Conservation (phyloP, 2,888 invertebrate genomes). For the Esperia sulphurella region DNA sequence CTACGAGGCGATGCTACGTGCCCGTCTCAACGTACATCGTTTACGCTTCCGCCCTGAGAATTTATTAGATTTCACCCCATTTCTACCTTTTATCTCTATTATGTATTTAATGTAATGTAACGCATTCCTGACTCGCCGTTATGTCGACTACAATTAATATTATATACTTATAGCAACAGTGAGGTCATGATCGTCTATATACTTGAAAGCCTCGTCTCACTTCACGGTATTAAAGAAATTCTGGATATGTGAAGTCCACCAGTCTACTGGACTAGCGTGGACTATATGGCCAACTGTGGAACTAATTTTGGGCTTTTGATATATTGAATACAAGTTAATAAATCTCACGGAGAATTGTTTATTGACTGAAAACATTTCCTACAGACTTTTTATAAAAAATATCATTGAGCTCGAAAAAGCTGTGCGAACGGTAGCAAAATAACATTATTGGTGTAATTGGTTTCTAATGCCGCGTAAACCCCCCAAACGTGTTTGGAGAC, state of each 20-base stretch:
- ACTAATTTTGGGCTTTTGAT: too few species aligned
- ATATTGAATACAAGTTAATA: too few species aligned
- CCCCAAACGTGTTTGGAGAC: conserved; percentile 76
- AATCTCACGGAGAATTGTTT: background rate
- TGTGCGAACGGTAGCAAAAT: conserved; percentile 7
- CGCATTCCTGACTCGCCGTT: conserved; percentile 36
- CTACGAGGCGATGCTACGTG: conserved; percentile 59
- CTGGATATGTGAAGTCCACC: too few species aligned
- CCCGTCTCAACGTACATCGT: conserved; percentile 70
- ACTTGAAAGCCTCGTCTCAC: too few species aligned
- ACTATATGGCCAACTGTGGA: too few species aligned
- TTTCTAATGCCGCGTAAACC: conserved; percentile 79
- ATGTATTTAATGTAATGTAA: conserved; percentile 59
- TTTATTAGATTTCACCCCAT: conserved; percentile 73
- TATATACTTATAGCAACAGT: background rate
- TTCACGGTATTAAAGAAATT: too few species aligned
- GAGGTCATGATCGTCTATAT: background rate
- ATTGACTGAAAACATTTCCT: background rate
- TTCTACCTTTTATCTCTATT: conserved; percentile 72
- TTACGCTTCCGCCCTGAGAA: conserved; percentile 71
- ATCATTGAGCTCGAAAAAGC: background rate
- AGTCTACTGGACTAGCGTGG: too few species aligned
- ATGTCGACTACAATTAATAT: conserved; percentile 27
- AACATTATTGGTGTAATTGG: conserved; percentile 75
- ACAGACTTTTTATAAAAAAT: background rate